Evolutionary conservation across 2,888 invertebrate species (phyloP), one percentile per base, ranked within the genome.

Genomic region (Euproctis similis): DNA sequence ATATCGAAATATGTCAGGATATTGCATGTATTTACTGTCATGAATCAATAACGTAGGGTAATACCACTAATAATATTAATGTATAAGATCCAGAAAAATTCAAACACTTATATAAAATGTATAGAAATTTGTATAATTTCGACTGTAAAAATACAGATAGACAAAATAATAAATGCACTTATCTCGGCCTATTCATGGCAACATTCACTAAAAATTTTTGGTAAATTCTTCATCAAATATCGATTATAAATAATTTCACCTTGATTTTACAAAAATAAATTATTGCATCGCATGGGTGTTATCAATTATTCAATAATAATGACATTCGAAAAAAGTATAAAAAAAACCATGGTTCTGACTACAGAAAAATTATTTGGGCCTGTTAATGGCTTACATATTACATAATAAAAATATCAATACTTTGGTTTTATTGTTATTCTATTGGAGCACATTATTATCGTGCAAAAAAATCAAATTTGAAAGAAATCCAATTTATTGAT

Each of bases 81-180:
- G 65, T 77, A 73, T 73, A 73, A 72, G 71, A 75, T 73, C 70
- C 67, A 57, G 60, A 65, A 64, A 62, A 59, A 67, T 61, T 61
- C 57, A 43, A 65, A 67, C 57, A 55, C 51, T 53, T 54, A 60
- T 65, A 56, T 62, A 65, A 59, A 67, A 43, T 41, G 42, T 55
- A 64, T 4, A 14, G 4, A 14, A 4, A 54, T 57, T 59, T 50
- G 56, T 57, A 61, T 57, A 67, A 59, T 70, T 72, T 70, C 48
- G 59, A 55, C 44, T 54, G 40, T 48, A 59, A 57, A 59, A 62
- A 61, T 63, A 63, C 56, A 57, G 46, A 53, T 66, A 63, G 67
- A 70, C 64, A 69, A 71, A 70, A 69, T 46, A 75, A 75, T 75
- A 78, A 78, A 77, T 77, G 76, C 76, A 76, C 65, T 64, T 62